Percentiles rank a stretch among this genome's conserved stretches.
phyloP scores from a whole-genome alignment of 2,113 vertebrate genomes.

The Rhinoderma darwinii region DNA sequence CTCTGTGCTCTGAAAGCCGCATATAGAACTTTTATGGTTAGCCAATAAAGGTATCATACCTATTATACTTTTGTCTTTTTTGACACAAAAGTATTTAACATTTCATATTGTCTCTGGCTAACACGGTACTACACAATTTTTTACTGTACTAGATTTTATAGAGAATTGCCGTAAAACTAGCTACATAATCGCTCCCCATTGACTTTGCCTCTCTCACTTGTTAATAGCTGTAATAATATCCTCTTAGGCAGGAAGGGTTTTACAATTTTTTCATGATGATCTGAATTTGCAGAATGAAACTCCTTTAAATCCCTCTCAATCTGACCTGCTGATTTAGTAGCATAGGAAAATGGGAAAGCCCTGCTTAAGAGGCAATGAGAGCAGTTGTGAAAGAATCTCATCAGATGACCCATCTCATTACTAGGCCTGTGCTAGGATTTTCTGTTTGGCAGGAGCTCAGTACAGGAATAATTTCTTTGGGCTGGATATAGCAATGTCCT shows the following conservation, averaged over 20 bases:
- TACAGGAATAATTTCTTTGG: constrained; percentile 59
- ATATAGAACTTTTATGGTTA: too few relatives aligned
- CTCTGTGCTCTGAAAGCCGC: too few relatives aligned
- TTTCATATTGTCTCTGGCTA: not conserved
- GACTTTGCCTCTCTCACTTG: not conserved
- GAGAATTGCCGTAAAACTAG: not conserved
- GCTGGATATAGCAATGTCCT: constrained; percentile 64
- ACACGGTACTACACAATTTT: not conserved
- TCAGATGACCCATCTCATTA: constrained; percentile 61
- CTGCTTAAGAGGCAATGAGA: constrained; percentile 49
- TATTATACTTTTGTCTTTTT: too few relatives aligned
- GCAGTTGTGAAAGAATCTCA: constrained; percentile 60
- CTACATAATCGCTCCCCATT: not conserved
- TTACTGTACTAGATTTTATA: not conserved
- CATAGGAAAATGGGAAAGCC: constrained; percentile 60
- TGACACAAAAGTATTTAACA: too few relatives aligned
- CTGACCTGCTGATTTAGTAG: constrained; percentile 34
- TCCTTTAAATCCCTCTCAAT: not conserved
- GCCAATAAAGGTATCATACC: too few relatives aligned
- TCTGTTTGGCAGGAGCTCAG: constrained; percentile 58
- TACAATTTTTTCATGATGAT: not conserved
- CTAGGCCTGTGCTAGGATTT: constrained; percentile 55
- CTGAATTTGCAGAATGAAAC: constrained; percentile 8
- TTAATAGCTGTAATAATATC: not conserved
- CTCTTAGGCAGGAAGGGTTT: not conserved